Conservation (phyloP, 2,797 vertebrate species). For the Glossophaga mutica region DNA sequence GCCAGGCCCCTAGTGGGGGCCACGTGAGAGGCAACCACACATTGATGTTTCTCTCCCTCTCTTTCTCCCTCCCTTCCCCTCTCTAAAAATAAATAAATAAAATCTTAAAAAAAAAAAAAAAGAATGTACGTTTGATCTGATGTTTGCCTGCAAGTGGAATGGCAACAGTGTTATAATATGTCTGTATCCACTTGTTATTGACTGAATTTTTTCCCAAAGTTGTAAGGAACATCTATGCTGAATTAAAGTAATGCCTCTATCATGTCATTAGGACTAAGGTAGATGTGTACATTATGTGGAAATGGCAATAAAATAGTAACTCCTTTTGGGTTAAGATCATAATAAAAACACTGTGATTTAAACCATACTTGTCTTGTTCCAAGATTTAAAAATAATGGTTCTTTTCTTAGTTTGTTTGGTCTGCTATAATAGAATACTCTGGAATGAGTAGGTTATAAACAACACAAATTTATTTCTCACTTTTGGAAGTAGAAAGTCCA, state of each 20-base stretch:
- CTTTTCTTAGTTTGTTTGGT: not conserved
- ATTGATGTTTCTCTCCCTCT: too few relatives aligned
- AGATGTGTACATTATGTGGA: not conserved
- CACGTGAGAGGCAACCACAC: too few relatives aligned
- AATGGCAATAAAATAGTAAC: conserved; percentile 12
- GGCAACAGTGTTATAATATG: not conserved
- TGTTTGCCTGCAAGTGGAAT: not conserved
- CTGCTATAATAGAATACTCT: not conserved
- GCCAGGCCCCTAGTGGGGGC: too few relatives aligned
- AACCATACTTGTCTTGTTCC: not conserved
- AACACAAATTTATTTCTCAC: not conserved
- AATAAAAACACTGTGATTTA: not conserved
- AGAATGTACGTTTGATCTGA: conserved; percentile 24
- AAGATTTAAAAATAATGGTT: conserved; percentile 31
- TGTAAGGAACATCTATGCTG: not conserved
- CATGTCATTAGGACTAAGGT: not conserved
- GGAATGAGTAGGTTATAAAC: not conserved
- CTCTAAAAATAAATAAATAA: too few relatives aligned
- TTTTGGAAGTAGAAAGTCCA: not conserved
- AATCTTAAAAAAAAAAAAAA: too few relatives aligned
- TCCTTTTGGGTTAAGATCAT: not conserved
- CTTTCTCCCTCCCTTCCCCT: too few relatives aligned
- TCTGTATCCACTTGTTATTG: conserved; percentile 3
- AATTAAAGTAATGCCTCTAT: not conserved
- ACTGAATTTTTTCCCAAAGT: not conserved